Percentiles rank a stretch among this genome's conserved stretches.
phyloP scores from a whole-genome alignment of 2,797 vertebrate species.

The Ptychadena robeensis region DNA sequence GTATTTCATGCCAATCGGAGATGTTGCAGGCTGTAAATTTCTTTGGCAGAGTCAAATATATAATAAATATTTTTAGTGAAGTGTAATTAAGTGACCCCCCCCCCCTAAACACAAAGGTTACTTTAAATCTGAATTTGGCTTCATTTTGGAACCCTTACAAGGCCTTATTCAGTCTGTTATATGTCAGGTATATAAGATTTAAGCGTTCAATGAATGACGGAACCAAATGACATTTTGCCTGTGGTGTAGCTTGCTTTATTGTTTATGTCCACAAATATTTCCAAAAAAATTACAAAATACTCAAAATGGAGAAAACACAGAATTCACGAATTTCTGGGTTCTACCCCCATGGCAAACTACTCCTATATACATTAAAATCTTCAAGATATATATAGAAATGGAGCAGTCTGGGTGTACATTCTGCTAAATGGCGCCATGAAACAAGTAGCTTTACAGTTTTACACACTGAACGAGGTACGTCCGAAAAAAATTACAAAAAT shows the following conservation, averaged over 20 bases:
- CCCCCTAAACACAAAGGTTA: too few species aligned
- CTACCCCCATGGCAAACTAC: conserved; percentile 99
- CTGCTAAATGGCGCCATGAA: conserved; percentile 92
- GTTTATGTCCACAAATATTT: conserved; percentile 99
- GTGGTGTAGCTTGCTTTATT: conserved; percentile 99
- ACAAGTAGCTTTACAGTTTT: conserved; percentile 79
- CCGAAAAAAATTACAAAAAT: conserved; percentile 91
- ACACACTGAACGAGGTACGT: conserved; percentile 72
- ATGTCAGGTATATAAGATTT: background rate
- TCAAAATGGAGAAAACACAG: conserved; percentile 99
- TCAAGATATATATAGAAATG: conserved; percentile 99
- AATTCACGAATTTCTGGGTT: conserved; percentile 99
- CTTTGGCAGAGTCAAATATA: too few species aligned
- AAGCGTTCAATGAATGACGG: background rate
- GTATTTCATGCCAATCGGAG: too few species aligned
- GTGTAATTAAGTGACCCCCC: too few species aligned
- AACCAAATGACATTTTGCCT: conserved; percentile 66
- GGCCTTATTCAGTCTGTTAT: background rate
- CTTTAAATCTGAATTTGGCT: background rate
- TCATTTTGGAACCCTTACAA: too few species aligned
- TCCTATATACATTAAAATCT: conserved; percentile 99
- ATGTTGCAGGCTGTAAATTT: too few species aligned
- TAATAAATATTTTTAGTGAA: too few species aligned
- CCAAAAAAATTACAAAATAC: conserved; percentile 99
- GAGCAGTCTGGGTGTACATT: conserved; percentile 95